A percentile compares a stretch with the other conserved stretches of the same genome.
phyloP scores from a whole-genome alignment of 2,113 vertebrate genomes.

The Phocoena sinus region DNA sequence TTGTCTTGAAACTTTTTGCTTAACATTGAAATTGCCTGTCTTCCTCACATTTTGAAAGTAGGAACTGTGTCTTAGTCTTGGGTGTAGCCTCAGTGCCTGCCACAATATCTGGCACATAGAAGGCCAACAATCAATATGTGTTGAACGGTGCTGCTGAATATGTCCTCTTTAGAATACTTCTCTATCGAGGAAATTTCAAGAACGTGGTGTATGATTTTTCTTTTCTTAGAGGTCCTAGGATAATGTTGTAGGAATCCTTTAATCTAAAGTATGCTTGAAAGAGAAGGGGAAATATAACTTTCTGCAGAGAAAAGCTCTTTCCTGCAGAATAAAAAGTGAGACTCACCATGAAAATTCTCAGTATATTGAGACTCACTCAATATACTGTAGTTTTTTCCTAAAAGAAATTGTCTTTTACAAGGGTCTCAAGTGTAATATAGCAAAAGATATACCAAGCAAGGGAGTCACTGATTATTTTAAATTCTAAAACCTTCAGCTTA shows the following conservation, averaged over 20 bases:
- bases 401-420: background rate
- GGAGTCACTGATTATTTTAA: background rate
- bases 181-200: background rate
- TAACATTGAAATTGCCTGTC: background rate
- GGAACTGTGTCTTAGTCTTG: background rate
- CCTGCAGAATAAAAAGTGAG: background rate
- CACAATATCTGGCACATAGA: background rate
- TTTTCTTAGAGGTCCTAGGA: background rate
- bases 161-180: background rate
- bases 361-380: background rate
- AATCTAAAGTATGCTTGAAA: background rate
- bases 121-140: background rate
- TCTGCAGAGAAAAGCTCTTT: background rate
- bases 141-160: background rate
- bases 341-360: background rate
- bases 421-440: background rate
- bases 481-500: background rate
- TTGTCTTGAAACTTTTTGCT: background rate
- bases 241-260: background rate
- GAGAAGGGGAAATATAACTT: background rate
- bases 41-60: background rate
- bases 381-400: background rate
- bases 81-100: background rate
- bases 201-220: background rate
- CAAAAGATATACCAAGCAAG: background rate